Evolutionary conservation across 30 jellyfish, hydroid and myxozoan genomes (phyloP), one percentile per base, ranked within the genome.

Genomic region (Cassiopea xamachana): DNA sequence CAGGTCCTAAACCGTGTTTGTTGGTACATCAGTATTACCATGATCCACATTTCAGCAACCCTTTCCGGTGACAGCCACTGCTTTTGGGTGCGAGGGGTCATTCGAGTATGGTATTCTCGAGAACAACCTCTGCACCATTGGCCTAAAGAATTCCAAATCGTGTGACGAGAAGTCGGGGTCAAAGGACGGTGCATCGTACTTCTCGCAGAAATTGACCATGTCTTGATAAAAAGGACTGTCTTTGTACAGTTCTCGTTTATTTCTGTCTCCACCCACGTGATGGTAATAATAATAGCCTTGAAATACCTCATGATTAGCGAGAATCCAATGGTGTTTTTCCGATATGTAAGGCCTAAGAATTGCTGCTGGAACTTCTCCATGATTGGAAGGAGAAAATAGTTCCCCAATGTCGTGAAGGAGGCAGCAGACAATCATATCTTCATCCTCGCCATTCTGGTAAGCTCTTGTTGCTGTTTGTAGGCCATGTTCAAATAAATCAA

Each of bases 401-500:
- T 88, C 95, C 1, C 95, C 95, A 14, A 79, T 88, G 81, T 88
- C 95, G 58, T 88, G 95, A 27, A 88, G 90, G 7, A 88, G 88
- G 67, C 90, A 79, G 62, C 90, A 88, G 17, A 88, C 95, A 19
- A 88, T 80, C 64, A 74, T 60, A 50, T 88, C 95, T 43, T 78
- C 90, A 75, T 70, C 83, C 45, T 79, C 95, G 1, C 90, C 90
- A 45, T 88, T 80, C n/a, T 70, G 74, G 58, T 78, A 88, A 45
- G 95, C 95, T 69, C 95, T 69, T 13, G 95, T 88, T 2, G 95
- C 95, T 8, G 95, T 88, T 60, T 88, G 95, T 15, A 88, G 48
- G 71, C 90, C 95, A 69, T 88, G 95, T 73, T 88, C 95, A 60
- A 45, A 88, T 44, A 88, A 59, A 68, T 88, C 95, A 12, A 88